phyloP scores from a whole-genome alignment of 2,888 invertebrate species.

The Cheilosia impressa region DNA sequence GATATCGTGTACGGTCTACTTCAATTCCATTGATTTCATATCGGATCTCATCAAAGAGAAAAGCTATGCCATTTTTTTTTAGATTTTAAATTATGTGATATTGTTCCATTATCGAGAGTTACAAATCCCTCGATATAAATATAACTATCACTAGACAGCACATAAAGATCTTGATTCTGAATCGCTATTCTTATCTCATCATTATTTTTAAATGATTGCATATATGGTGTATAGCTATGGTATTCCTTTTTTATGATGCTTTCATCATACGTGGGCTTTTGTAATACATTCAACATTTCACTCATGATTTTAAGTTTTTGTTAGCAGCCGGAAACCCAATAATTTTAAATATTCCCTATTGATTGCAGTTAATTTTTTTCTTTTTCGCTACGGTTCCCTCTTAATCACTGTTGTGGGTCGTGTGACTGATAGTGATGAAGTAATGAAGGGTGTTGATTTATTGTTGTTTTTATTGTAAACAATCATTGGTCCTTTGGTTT shows the following conservation, averaged over 20 bases:
- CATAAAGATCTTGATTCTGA: conserved; percentile 58
- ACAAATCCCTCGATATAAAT: conserved; percentile 42
- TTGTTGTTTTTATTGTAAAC: conserved; percentile 60
- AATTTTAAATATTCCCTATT: conserved; percentile 60
- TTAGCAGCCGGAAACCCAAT: conserved; percentile 34
- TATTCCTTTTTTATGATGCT: conserved; percentile 53
- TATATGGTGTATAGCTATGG: conserved; percentile 54
- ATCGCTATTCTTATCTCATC: conserved; percentile 65
- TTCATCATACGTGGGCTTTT: conserved; percentile 39
- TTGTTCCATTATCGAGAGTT: conserved; percentile 35
- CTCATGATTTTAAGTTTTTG: conserved; percentile 12
- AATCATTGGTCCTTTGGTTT: conserved; percentile 65
- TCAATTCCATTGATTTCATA: conserved; percentile 44
- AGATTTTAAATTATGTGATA: conserved; percentile 34
- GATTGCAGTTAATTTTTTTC: conserved; percentile 29
- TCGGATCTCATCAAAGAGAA: conserved; percentile 44
- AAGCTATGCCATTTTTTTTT: conserved; percentile 42
- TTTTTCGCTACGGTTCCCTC: too few relatives aligned
- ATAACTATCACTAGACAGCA: conserved; percentile 27
- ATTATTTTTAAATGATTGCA: conserved; percentile 55
- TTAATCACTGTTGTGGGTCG: too few relatives aligned
- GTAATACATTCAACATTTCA: conserved; percentile 71
- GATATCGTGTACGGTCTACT: conserved; percentile 41
- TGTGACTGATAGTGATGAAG: conserved; percentile 7
- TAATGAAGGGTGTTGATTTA: background rate